Evolutionary conservation across 2,888 invertebrate genomes (phyloP), one percentile per base, ranked within the genome.

Genomic region (Scaptodrosophila latifasciaeformis): DNA sequence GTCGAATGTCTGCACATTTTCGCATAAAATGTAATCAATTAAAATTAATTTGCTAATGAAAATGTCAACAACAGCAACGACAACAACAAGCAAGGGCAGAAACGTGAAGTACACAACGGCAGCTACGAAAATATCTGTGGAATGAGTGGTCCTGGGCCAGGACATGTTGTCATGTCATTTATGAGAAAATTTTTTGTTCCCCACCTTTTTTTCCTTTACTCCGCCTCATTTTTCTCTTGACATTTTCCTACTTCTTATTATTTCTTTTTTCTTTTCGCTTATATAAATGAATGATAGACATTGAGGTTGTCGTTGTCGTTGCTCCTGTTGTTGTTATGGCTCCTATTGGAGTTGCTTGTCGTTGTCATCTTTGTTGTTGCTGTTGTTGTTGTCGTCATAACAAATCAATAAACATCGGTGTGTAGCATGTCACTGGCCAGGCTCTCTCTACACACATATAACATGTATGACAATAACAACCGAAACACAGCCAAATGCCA

Each of bases 31-130:
- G 71, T 74, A 72, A 74, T 72, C 70, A 72, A 72, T 72, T 72
- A 72, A 72, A 72, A 72, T 74, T 70, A 72, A 72, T 72, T 72
- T 74, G 70, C 74, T 72, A 72, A 72, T 72, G 72, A 72, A 72
- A 72, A 70, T 61, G 74, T 72, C 72, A 74, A 67, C 74, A 18
- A 34, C 48, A 54, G 10, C 51, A 49, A 3, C 44, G 48, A 45
- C 43, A 47, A 13, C 34, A 42, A 5, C 42, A 39, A 18, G 24
- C 24, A 30, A 24, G 4, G 10, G n/a, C n/a, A n/a, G 29, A 17
- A 49, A 19, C 3, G 35, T 31, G 24, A 19, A 50, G 44, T 35
- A 42, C 27, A 49, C 48, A 59, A 56, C 35, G 45, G 15, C 15
- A 57, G 34, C 40, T 27, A 49, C 51, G 52, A 60, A 61, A 67